These are phyloP conservation scores for Noctua janthina DNA, from an alignment of 2,888 invertebrate species.

Conservation along the genomic window DNA sequence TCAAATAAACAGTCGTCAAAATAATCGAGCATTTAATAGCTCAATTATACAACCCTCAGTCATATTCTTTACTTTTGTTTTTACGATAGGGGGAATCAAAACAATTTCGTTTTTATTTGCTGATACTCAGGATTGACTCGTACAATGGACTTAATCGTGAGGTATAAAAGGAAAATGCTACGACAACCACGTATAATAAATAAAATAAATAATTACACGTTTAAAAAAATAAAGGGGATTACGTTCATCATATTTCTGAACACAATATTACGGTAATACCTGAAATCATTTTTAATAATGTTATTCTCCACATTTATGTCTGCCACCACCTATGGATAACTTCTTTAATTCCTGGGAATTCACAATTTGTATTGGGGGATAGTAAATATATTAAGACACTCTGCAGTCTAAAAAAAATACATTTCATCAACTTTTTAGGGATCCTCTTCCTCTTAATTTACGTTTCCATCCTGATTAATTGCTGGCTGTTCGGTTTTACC, in stretches of 20 bases:
- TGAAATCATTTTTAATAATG: neutral
- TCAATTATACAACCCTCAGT: neutral
- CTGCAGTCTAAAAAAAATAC: neutral
- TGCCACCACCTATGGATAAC: neutral
- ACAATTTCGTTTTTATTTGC: neutral
- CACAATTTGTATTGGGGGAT: neutral
- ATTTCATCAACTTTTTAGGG: neutral
- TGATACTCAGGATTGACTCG: neutral
- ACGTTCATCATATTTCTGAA: conserved; percentile 5
- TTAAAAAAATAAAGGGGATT: conserved; percentile 6
- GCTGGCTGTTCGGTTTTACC: neutral
- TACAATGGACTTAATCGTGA: neutral
- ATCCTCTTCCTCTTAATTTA: neutral
- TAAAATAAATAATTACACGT: neutral
- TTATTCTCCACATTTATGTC: neutral
- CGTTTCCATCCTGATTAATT: neutral
- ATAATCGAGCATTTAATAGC: neutral
- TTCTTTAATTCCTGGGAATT: neutral
- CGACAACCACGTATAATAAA: neutral
- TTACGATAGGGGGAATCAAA: neutral
- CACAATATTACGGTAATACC: conserved; percentile 5
- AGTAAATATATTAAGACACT: neutral
- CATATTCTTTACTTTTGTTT: neutral
- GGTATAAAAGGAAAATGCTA: neutral
- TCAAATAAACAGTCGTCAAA: conserved; percentile 2